phyloP scores from a whole-genome alignment of 2,888 invertebrate species.

The Drosophila histrio region DNA sequence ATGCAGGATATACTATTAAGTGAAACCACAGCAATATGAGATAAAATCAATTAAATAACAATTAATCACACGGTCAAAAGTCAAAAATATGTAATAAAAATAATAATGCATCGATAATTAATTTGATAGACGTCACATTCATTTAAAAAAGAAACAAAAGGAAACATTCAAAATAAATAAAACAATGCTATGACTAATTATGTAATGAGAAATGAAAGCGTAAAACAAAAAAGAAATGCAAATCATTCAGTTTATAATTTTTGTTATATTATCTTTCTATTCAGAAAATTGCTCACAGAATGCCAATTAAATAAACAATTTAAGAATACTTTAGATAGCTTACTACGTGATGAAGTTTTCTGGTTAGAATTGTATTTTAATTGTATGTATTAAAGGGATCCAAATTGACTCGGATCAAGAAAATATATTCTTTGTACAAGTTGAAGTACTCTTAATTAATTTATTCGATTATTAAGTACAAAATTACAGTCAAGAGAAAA shows the following conservation, averaged over 20 bases:
- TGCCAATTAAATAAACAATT: not conserved
- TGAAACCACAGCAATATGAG: not conserved
- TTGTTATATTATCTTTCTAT: not conserved
- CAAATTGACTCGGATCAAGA: not conserved
- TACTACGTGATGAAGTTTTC: not conserved
- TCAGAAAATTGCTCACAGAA: not conserved
- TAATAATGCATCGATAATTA: slow-evolving; percentile 24
- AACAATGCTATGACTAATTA: not conserved
- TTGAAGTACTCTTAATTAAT: no score
- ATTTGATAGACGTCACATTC: slow-evolving; percentile 2
- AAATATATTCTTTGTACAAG: no score
- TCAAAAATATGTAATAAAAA: slow-evolving; percentile 3
- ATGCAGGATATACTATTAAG: not conserved
- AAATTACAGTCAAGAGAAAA: not conserved
- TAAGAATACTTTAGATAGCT: no score
- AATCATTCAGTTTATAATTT: no score
- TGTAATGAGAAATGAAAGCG: not conserved
- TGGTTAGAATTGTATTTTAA: not conserved
- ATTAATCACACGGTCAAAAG: slow-evolving; percentile 47
- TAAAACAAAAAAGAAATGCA: not conserved
- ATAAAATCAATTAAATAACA: slow-evolving; percentile 50
- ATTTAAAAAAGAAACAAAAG: not conserved
- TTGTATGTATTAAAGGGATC: not conserved
- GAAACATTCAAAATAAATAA: not conserved
- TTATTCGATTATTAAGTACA: not conserved